A percentile compares a stretch with the other conserved stretches of the same genome.
These are phyloP conservation scores for Sebastes nivosus DNA, from an alignment of 2,797 vertebrate species.

Conservation along the genomic window DNA sequence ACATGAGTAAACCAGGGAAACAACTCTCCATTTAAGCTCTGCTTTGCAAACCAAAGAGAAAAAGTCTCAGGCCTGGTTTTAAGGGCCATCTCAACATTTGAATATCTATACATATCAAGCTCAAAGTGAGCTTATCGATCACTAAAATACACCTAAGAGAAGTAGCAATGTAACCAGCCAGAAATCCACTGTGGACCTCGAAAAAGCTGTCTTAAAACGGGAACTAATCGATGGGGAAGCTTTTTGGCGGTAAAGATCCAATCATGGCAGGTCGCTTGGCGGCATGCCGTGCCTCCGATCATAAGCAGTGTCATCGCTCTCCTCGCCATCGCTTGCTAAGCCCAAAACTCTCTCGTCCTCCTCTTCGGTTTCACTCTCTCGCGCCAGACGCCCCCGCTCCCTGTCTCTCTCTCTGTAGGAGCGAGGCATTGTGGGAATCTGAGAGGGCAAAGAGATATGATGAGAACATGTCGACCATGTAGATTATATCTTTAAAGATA, in stretches of 20 bases:
- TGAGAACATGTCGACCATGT: background rate
- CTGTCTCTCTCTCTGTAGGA: constrained; percentile 68
- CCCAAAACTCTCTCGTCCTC: constrained; percentile 76
- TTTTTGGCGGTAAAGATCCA: background rate
- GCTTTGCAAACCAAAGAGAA: background rate
- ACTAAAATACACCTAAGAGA: background rate
- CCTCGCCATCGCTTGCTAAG: constrained; percentile 78
- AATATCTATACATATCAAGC: constrained; percentile 5
- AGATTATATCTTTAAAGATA: background rate
- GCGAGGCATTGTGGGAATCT: constrained; percentile 73
- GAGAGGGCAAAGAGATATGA: background rate
- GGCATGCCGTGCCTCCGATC: constrained; percentile 78
- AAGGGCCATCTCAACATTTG: constrained; percentile 20
- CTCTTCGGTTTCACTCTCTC: constrained; percentile 80
- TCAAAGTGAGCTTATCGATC: constrained; percentile 12
- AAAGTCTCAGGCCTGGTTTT: constrained; percentile 13
- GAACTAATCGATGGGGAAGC: background rate
- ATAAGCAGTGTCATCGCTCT: constrained; percentile 83
- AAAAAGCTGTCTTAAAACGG: background rate
- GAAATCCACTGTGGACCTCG: constrained; percentile 29
- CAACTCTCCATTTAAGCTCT: constrained; percentile 5
- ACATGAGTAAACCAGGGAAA: background rate
- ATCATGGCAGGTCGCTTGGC: constrained; percentile 78
- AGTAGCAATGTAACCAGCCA: constrained; percentile 6
- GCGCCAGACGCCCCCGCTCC: constrained; percentile 68